phyloP scores from a whole-genome alignment of 53 echinoderm and acorn worm species.

The Echinometra lucunter region DNA sequence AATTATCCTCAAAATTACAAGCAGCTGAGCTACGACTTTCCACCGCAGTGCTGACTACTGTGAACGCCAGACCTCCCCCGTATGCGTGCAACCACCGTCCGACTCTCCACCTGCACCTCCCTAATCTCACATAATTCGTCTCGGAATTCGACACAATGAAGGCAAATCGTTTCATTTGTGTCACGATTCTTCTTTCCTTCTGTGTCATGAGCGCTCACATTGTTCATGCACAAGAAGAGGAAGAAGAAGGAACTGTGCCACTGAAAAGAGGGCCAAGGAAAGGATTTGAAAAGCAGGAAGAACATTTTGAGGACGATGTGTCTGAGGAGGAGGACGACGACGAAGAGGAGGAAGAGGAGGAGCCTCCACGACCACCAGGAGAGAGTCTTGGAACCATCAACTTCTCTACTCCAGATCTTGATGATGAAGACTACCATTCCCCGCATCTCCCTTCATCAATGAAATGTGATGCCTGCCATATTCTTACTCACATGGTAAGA shows the following conservation, averaged over 20 bases:
- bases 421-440: conserved; percentile 83
- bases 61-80: not conserved
- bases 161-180: conserved; percentile 2
- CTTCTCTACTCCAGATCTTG: conserved; percentile 78
- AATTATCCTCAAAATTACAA: not conserved
- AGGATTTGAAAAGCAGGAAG: conserved; percentile 22
- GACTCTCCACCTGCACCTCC: not conserved
- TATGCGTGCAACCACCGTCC: not conserved
- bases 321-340: conserved; percentile 30
- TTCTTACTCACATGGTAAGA: conserved; percentile 84
- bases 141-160: not conserved
- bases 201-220: not conserved
- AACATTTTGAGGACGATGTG: not conserved
- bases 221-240: not conserved
- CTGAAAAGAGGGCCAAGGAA: conserved; percentile 26
- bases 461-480: conserved; percentile 94
- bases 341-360: conserved; percentile 62
- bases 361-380: not conserved
- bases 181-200: not conserved
- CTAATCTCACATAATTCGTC: not conserved
- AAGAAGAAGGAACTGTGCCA: conserved; percentile 28
- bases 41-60: not conserved
- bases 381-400: conserved; percentile 61
- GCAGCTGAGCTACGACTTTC: not conserved
- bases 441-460: conserved; percentile 82